A percentile compares a stretch with the other conserved stretches of the same genome.
phyloP scores from a whole-genome alignment of 2,888 invertebrate genomes.

The Trichopoda pennipes region DNA sequence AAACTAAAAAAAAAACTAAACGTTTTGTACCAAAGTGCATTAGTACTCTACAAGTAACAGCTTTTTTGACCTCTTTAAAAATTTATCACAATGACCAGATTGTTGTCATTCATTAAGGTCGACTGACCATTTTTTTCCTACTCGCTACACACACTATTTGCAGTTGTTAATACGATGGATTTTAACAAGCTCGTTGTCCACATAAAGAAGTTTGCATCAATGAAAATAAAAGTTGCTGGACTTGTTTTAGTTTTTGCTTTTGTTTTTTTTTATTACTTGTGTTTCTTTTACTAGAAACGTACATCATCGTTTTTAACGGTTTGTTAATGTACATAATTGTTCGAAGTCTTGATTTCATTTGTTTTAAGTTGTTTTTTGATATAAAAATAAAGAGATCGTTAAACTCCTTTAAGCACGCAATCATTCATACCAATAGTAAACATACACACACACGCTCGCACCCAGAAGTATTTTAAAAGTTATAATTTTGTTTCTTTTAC shows the following conservation, averaged over 20 bases:
- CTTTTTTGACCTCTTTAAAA: constrained; percentile 6
- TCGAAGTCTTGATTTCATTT: constrained; percentile 19
- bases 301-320: constrained; percentile 49
- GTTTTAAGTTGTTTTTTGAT: neutral
- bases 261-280: too few species aligned
- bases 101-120: neutral
- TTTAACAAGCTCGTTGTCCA: neutral
- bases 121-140: neutral
- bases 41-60: neutral
- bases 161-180: neutral
- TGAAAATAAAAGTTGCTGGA: constrained; percentile 62
- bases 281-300: constrained; percentile 19
- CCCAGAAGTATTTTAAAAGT: neutral
- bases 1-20: neutral
- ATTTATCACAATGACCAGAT: neutral
- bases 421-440: neutral
- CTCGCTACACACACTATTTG: neutral
- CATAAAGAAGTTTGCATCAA: constrained; percentile 21
- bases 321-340: constrained; percentile 37
- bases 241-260: constrained; percentile 15
- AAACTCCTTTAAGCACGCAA: constrained; percentile 13
- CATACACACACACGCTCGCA: neutral
- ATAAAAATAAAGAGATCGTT: constrained; percentile 54
- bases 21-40: neutral
- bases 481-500: neutral